Conservation (phyloP, 2,797 vertebrate species). For the Rhynchonycteris naso region DNA sequence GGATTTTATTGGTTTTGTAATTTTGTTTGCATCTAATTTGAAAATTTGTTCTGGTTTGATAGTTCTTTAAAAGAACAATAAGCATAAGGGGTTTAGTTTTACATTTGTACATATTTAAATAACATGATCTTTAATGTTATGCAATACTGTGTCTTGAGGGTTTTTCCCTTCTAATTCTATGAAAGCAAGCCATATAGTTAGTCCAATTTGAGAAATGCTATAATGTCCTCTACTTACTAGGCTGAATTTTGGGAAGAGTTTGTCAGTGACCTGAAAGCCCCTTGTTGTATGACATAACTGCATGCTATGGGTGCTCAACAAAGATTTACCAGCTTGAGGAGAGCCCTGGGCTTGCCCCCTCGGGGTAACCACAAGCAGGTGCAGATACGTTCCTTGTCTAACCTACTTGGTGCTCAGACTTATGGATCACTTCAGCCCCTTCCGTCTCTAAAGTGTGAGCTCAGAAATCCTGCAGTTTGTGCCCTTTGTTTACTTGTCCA, state of each 20-base stretch:
- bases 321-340: not conserved
- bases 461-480: not conserved
- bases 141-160: not conserved
- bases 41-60: constrained; percentile 53
- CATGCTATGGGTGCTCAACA: not conserved
- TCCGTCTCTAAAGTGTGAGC: constrained; percentile 10
- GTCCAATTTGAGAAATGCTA: constrained; percentile 28
- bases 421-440: constrained; percentile 3
- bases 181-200: not conserved
- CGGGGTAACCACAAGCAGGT: not conserved
- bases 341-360: not conserved
- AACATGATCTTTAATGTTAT: constrained; percentile 35
- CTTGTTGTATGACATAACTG: not conserved
- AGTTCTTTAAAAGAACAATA: constrained; percentile 62
- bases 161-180: not conserved
- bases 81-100: constrained; percentile 40
- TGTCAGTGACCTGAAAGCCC: not conserved
- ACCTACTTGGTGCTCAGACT: not conserved
- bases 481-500: constrained; percentile 52
- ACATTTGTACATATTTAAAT: constrained; percentile 47
- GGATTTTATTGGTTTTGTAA: constrained; percentile 55
- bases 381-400: not conserved
- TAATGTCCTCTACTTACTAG: not conserved
- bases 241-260: not conserved
- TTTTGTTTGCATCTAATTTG: constrained; percentile 69